Conservation (phyloP, 2,797 vertebrate species). For the Lepilemur ruficaudatus region DNA sequence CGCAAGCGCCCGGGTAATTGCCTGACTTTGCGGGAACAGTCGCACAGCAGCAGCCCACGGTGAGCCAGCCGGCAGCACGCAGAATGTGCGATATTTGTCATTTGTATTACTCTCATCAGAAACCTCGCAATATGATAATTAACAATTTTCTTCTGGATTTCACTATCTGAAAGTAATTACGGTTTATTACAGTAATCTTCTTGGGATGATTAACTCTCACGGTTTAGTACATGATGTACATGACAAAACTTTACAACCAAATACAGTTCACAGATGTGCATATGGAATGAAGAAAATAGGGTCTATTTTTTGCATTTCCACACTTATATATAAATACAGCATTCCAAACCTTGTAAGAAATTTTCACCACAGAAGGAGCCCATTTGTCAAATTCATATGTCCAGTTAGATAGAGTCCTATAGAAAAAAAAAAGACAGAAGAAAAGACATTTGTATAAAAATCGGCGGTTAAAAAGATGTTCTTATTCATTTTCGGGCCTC, state of each 20-base stretch:
- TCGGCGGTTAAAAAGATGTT: slow-evolving; percentile 9
- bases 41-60: neutral
- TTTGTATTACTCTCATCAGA: slow-evolving; percentile 74
- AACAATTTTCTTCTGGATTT: slow-evolving; percentile 78
- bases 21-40: slow-evolving; percentile 27
- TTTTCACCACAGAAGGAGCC: slow-evolving; percentile 94
- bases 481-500: slow-evolving; percentile 32
- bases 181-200: slow-evolving; percentile 74
- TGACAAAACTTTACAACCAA: slow-evolving; percentile 73
- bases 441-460: slow-evolving; percentile 6
- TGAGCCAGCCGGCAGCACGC: neutral
- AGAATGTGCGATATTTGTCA: slow-evolving; percentile 53
- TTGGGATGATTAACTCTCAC: slow-evolving; percentile 73
- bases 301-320: slow-evolving; percentile 54
- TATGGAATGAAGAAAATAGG: slow-evolving; percentile 49
- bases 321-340: slow-evolving; percentile 67
- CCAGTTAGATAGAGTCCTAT: slow-evolving; percentile 94
- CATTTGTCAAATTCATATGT: slow-evolving; percentile 95
- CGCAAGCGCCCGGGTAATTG: neutral
- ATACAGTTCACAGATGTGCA: slow-evolving; percentile 66
- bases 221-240: slow-evolving; percentile 58
- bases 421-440: neutral
- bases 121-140: slow-evolving; percentile 72
- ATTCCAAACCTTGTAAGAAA: slow-evolving; percentile 90
- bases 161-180: slow-evolving; percentile 79